These are phyloP conservation scores for Gopherus evgoodei DNA, from an alignment of 2,113 vertebrate species.

Conservation along the genomic window DNA sequence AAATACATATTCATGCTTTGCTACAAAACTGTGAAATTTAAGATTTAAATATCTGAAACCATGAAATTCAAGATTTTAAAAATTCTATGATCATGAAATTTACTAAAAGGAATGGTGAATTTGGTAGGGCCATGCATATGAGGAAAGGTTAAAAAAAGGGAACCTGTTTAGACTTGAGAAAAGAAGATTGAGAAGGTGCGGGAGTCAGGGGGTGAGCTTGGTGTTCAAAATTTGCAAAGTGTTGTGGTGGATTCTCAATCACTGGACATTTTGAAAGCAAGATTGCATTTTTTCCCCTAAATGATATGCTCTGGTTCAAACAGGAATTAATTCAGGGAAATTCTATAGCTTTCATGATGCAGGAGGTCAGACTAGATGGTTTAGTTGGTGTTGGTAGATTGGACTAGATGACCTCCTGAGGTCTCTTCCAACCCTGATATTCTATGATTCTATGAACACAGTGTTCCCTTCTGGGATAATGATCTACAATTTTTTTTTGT, in stretches of 20 bases:
- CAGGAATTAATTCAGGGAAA: background rate
- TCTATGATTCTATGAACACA: background rate
- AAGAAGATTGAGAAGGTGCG: background rate
- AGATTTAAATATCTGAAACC: too few species aligned
- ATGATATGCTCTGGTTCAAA: background rate
- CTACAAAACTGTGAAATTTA: too few species aligned
- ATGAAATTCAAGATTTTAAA: too few species aligned
- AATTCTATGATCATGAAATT: too few species aligned
- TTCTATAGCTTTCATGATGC: background rate
- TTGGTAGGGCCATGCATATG: too few species aligned
- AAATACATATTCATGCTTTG: too few species aligned
- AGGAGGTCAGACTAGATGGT: background rate
- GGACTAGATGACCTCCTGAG: too few species aligned
- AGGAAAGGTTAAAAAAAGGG: background rate
- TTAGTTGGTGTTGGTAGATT: too few species aligned
- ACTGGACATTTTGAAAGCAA: background rate
- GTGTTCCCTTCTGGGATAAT: rapidly evolving
- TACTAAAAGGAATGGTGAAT: too few species aligned
- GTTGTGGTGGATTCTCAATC: background rate
- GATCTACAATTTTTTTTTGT: background rate
- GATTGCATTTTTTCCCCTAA: background rate
- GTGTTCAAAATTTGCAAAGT: background rate
- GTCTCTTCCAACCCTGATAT: too few species aligned
- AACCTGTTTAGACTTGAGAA: background rate
- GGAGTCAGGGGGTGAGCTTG: background rate